Base-by-base conservation (phyloP, 1,140 invertebrate genomes). In the Orchesella cincta region DNA sequence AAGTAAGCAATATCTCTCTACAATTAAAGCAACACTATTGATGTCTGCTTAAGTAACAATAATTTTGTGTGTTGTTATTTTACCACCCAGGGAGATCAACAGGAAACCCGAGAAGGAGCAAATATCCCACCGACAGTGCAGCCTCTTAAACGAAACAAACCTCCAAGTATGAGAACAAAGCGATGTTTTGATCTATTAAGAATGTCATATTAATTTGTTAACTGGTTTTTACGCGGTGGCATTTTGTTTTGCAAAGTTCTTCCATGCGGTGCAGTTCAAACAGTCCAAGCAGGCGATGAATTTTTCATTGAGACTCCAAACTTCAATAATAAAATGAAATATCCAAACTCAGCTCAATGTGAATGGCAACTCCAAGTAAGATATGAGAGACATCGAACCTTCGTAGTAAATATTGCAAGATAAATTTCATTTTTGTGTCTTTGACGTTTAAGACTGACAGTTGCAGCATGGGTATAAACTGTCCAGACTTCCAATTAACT, bases 291-390 rank as follows among this genome's bases (percentile, higher is more conserved):
- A 1, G 71, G 70, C 18, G 80, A 81, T 46, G 46, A 54, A 64
- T 46, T 75, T 29, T 67, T 73, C 39, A 81, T 81, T 39, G 75
- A 81, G 26, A 81, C 76, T 51, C 80, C 80, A 26, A 67, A 78
- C 26, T 79, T 76, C 52, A n/a, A 71, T 3, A n/a, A n/a, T n/a
- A 78, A 75, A 29, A 71, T 57, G 28, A 78, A 76, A 35, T 73
- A 74, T 31, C 71, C 76, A 20, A 75, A 81, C 28, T 71, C 54
- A 0, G 26, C 72, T 5, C 28, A 36, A 20, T 81, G 80, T 46
- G 28, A 51, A 57, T 81, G 80, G 80, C 54, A 72, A 73, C 79
- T 81, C 64, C 33, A 74, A 70, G 80, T 81, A 57, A 12, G 39
- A 46, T 46, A 8, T 46, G 5, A n/a, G n/a, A n/a, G n/a, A 46